phyloP scores from a whole-genome alignment of 1,140 invertebrate species.

The Ceratosolen solmsi region DNA sequence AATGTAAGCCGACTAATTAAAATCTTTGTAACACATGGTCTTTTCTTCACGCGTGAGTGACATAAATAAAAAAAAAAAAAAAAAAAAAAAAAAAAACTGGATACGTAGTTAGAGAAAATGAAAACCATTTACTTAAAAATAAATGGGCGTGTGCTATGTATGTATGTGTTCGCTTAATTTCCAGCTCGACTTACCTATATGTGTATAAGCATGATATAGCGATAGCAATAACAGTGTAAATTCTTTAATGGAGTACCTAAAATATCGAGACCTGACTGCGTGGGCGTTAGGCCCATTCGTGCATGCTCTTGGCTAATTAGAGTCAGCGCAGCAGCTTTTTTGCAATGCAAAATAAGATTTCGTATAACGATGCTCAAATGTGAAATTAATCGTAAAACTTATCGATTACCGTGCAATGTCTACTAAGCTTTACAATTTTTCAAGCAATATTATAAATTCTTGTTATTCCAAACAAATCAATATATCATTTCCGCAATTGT shows the following conservation, averaged over 20 bases:
- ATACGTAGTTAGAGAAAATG: too few relatives aligned
- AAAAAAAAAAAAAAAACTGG: not conserved
- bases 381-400: not conserved
- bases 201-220: conserved; percentile 15
- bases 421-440: not conserved
- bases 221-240: not conserved
- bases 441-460: not conserved
- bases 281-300: not conserved
- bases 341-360: not conserved
- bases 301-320: conserved; percentile 25
- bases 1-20: too few relatives aligned
- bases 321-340: not conserved
- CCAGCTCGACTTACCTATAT: too few relatives aligned
- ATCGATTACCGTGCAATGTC: not conserved
- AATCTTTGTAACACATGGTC: not conserved
- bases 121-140: not conserved
- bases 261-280: not conserved
- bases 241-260: not conserved
- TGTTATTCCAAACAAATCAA: not conserved
- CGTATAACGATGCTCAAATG: not conserved
- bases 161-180: not conserved
- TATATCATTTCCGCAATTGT: too few relatives aligned
- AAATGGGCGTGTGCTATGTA: not conserved
- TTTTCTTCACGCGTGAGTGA: not conserved
- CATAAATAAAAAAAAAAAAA: not conserved